A percentile compares a stretch with the other conserved stretches of the same genome.
Evolutionary conservation across 2,113 vertebrate species (phyloP).

Genomic region (Enhydra lutris): DNA sequence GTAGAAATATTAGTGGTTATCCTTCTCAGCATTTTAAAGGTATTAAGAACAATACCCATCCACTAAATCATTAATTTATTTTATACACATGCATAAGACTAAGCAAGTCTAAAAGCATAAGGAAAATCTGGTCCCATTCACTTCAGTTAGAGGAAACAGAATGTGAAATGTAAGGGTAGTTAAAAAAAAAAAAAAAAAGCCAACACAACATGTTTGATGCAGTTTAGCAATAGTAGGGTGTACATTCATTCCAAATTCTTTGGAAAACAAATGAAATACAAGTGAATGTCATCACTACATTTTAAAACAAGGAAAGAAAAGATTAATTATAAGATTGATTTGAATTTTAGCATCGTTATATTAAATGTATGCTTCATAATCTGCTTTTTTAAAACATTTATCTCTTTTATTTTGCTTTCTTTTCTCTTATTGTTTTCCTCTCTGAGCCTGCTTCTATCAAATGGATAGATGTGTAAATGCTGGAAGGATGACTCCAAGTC

Average conservation of each 20-base stretch:
- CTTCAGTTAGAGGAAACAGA: not conserved
- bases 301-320: not conserved
- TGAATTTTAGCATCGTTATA: not conserved
- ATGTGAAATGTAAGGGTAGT: not conserved
- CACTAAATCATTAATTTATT: not conserved
- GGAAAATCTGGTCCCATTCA: not conserved
- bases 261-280: not conserved
- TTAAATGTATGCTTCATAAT: not conserved
- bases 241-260: not conserved
- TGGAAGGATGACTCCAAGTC: constrained; percentile 3
- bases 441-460: not conserved
- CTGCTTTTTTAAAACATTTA: not conserved
- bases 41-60: not conserved
- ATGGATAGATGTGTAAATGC: not conserved
- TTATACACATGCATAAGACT: not conserved
- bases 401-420: not conserved
- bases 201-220: not conserved
- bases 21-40: not conserved
- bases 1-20: not conserved
- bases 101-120: not conserved
- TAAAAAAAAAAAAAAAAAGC: not conserved
- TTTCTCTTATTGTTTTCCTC: not conserved
- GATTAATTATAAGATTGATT: not conserved
- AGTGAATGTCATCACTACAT: not conserved
- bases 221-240: not conserved